Conservation (phyloP, 2,888 invertebrate species). For the Tipula helvola region DNA sequence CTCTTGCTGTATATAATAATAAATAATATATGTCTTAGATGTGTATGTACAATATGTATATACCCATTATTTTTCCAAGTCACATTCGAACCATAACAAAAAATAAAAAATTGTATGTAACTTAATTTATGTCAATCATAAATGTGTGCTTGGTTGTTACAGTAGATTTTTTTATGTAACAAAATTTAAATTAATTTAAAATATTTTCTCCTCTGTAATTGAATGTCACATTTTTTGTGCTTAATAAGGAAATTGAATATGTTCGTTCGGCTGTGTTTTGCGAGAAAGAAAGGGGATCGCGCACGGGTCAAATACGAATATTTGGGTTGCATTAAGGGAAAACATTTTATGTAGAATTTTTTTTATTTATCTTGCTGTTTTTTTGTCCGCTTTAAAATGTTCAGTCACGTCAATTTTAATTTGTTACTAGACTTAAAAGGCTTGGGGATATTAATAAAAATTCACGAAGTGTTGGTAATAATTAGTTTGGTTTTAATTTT, state of each 20-base stretch:
- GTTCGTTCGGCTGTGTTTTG: neutral
- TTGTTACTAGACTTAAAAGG: too few species aligned
- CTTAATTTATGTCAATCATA: conserved; percentile 4
- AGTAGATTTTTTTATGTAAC: neutral
- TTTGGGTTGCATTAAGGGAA: neutral
- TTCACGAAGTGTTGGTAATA: too few species aligned
- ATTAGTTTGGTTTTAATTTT: too few species aligned
- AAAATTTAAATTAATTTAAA: neutral
- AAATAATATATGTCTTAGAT: neutral
- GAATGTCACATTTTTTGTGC: neutral
- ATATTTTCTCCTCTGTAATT: neutral
- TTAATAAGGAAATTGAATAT: neutral
- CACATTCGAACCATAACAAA: neutral
- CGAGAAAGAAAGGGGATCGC: neutral
- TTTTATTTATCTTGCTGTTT: neutral
- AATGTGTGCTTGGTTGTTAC: neutral
- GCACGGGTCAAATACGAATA: neutral
- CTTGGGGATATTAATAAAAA: too few species aligned
- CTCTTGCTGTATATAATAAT: neutral
- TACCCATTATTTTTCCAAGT: neutral
- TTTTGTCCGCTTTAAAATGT: neutral
- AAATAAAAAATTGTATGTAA: neutral
- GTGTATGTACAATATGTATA: neutral
- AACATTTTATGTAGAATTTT: too few species aligned
- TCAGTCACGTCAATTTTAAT: too few species aligned